Evolutionary conservation across 1,140 invertebrate genomes (phyloP).

Genomic region (Laupala kohalensis): DNA sequence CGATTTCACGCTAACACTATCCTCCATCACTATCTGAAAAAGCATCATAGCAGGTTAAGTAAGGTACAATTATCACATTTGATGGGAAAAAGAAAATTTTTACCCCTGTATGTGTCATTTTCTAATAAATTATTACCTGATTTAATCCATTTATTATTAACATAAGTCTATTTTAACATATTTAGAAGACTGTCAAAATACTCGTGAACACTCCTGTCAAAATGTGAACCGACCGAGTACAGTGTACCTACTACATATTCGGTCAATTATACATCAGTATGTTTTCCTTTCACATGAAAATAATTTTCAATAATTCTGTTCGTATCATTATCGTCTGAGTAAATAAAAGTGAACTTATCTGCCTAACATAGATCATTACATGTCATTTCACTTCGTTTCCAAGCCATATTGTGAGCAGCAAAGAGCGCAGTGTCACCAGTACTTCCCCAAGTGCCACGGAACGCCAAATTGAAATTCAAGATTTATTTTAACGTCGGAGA

Average conservation of each 20-base stretch:
- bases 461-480: no score
- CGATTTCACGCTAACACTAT: constrained; percentile 61
- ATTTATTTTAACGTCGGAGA: no score
- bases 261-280: not conserved
- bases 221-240: not conserved
- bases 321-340: no score
- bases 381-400: not conserved
- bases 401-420: not conserved
- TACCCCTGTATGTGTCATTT: not conserved
- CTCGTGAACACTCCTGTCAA: not conserved
- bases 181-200: not conserved
- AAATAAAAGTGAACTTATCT: not conserved
- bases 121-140: not conserved
- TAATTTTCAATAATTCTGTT: not conserved
- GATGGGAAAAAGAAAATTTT: not conserved
- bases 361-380: not conserved
- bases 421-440: not conserved
- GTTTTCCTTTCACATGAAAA: not conserved
- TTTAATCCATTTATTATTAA: constrained; percentile 4
- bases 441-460: not conserved
- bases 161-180: not conserved
- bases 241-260: not conserved
- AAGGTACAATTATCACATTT: not conserved
- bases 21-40: constrained; percentile 50
- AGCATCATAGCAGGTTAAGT: not conserved